phyloP scores from a whole-genome alignment of 2,113 vertebrate genomes.

The Atractosteus spatula region DNA sequence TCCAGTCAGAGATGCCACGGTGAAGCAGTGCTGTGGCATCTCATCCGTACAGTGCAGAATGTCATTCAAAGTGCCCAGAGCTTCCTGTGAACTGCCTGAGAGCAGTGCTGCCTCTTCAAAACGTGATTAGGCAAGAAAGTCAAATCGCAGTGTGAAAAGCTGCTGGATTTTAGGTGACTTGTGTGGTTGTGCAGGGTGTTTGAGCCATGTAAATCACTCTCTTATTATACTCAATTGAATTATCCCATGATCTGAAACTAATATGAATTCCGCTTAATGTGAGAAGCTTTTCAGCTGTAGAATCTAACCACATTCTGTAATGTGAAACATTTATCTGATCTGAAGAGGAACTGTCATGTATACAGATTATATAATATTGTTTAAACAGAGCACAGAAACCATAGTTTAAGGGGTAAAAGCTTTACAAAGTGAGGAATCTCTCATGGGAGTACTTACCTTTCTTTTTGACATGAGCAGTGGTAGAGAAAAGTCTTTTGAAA shows the following conservation, averaged over 20 bases:
- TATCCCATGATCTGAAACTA: conserved; percentile 13
- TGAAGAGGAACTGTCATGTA: no score
- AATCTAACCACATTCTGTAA: neutral
- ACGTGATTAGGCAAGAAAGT: neutral
- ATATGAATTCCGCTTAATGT: conserved; percentile 9
- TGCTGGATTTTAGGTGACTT: neutral
- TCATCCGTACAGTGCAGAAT: neutral
- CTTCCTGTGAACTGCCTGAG: neutral
- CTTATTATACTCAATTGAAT: conserved; percentile 7
- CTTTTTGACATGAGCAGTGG: no score
- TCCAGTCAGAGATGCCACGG: neutral
- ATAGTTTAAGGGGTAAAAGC: no score
- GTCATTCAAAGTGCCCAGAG: neutral
- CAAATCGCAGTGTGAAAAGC: neutral
- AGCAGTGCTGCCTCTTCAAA: neutral
- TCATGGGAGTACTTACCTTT: no score
- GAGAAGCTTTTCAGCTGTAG: neutral
- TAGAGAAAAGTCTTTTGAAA: no score
- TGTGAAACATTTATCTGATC: neutral
- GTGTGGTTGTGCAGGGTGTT: neutral
- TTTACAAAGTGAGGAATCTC: no score
- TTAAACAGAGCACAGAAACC: no score
- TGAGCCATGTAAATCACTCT: conserved; percentile 16
- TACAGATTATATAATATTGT: no score
- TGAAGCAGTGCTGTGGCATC: neutral